Evolutionary conservation across 1,140 invertebrate genomes (phyloP), one percentile per base, ranked within the genome.

Genomic region (Cardiocondyla obscurior): DNA sequence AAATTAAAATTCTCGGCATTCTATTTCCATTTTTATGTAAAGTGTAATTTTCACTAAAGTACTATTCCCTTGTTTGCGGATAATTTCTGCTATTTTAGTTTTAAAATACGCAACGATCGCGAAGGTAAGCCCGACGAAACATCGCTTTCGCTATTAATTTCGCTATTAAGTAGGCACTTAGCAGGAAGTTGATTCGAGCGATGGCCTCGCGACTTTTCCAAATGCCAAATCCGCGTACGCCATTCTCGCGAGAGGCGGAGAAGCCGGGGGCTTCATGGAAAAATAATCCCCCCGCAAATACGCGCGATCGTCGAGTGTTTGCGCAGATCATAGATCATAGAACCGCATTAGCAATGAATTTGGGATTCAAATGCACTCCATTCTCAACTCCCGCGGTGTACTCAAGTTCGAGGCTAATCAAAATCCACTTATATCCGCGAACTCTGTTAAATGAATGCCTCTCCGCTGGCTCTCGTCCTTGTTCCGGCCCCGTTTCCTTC

Each of bases 381-480:
- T 74, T 55, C 39, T 70, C 73, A 86, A 87, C 74, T 49, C 36
- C 49, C 46, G 28, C 14, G 55, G 44, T 73, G 42, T 42, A 84
- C 19, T 84, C 82, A 84, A 86, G 85, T 87, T 86, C 69, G 85
- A 81, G 85, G 79, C 72, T 87, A 87, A 87, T 87, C 86, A 87
- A 84, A 87, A 87, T 73, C 73, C 86, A 84, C 86, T 87, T 87
- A 87, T 87, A 87, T 87, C 69, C 53, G 53, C 67, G 55, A 87
- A 87, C 86, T 87, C 67, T 64, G 60, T 65, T 84, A 87, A 87
- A 86, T 81, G 85, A 86, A 81, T 83, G 49, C 62, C 62, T 69
- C 62, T 79, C 62, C 14, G 30, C 30, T 67, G 46, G 60, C 74
- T 53, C 74, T 67, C 60, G 60, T 79, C 65, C 62, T 51, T 53